Conservation (phyloP, 35 echinoderm and acorn worm species). For the Apostichopus parvimensis region DNA sequence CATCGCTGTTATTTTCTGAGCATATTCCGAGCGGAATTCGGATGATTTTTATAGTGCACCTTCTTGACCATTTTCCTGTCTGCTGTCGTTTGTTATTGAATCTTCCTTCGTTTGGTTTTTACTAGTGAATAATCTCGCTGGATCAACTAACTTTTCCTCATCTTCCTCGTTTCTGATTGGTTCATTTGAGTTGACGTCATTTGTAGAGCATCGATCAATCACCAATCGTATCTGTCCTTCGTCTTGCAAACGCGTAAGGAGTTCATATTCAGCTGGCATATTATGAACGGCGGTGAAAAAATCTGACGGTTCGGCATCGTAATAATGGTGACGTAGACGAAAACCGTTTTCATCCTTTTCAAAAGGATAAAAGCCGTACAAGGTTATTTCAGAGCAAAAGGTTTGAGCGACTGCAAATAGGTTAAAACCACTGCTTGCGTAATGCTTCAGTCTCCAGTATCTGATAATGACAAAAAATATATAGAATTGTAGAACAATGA, state of each 20-base stretch:
- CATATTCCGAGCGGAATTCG: too few species aligned
- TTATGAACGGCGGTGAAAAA: constrained; percentile 72
- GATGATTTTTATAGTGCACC: too few species aligned
- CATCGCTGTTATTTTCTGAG: too few species aligned
- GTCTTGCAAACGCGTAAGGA: constrained; percentile 49
- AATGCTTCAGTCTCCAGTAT: constrained; percentile 61
- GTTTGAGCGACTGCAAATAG: constrained; percentile 71
- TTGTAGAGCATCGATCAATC: not conserved
- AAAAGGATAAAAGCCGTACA: constrained; percentile 87
- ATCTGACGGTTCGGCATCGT: constrained; percentile 67
- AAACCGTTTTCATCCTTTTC: constrained; percentile 39
- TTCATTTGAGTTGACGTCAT: not conserved
- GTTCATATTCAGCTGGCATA: constrained; percentile 58
- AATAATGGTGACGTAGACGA: constrained; percentile 73
- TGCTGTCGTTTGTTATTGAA: not conserved
- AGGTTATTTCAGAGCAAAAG: constrained; percentile 70
- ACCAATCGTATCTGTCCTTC: constrained; percentile 52
- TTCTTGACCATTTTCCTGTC: not conserved
- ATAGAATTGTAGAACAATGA: too few species aligned
- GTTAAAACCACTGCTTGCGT: constrained; percentile 73
- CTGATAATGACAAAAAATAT: constrained; percentile 40
- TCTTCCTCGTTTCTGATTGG: not conserved
- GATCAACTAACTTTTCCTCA: constrained; percentile 8
- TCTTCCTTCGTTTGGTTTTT: not conserved
- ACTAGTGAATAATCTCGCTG: constrained; percentile 1